These are phyloP conservation scores for Clarias gariepinus DNA, from an alignment of 2,113 vertebrate genomes.

Conservation along the genomic window DNA sequence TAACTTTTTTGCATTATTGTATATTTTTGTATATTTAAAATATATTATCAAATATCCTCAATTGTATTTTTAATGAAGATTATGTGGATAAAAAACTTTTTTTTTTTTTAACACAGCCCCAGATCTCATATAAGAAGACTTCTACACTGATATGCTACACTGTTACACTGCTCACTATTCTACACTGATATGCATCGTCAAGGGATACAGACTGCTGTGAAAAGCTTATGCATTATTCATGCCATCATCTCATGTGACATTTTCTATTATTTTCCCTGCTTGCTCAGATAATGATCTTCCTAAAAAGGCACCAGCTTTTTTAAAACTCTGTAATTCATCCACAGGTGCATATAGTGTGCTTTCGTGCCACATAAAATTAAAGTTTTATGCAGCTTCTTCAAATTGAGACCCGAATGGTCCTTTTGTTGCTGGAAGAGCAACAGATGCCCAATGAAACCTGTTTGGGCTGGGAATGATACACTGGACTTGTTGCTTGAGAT, in stretches of 20 bases:
- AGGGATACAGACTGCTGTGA: constrained; percentile 45
- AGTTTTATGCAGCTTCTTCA: constrained; percentile 79
- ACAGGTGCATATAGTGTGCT: constrained; percentile 65
- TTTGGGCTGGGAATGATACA: neutral
- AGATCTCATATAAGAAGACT: constrained; percentile 27
- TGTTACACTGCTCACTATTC: constrained; percentile 26
- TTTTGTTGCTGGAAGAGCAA: constrained; percentile 72
- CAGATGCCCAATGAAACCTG: constrained; percentile 24
- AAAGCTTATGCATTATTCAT: constrained; percentile 61
- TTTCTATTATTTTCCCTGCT: constrained; percentile 58
- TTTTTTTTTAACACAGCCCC: constrained; percentile 4
- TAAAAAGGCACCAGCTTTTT: constrained; percentile 52
- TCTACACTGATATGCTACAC: constrained; percentile 34
- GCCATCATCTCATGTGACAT: constrained; percentile 52
- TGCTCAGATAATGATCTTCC: constrained; percentile 60
- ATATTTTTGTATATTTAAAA: neutral
- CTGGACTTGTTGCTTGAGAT: neutral
- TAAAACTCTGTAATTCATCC: constrained; percentile 26
- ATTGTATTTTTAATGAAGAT: neutral
- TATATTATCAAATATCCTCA: neutral
- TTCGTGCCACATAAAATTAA: constrained; percentile 74
- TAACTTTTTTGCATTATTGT: too few relatives aligned
- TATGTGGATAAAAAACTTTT: neutral
- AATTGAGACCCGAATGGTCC: constrained; percentile 80
- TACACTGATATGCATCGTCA: constrained; percentile 41